phyloP scores from a whole-genome alignment of 2,888 invertebrate species.

The Microctonus hyperodae region DNA sequence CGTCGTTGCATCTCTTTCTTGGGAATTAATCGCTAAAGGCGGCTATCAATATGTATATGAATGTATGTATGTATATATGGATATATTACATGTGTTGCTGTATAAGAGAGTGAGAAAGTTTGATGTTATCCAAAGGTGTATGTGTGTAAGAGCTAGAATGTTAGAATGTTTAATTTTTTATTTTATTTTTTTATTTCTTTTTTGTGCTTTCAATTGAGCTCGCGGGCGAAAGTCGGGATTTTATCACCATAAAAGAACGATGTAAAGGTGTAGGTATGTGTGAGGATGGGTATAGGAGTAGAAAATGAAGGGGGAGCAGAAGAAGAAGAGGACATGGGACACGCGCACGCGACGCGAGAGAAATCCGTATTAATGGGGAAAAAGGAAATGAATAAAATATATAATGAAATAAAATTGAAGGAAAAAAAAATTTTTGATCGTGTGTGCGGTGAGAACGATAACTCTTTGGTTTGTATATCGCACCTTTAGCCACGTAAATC shows the following conservation, averaged over 20 bases:
- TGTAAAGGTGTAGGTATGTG: background rate
- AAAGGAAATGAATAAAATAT: background rate
- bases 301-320: background rate
- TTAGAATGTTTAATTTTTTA: background rate
- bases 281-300: background rate
- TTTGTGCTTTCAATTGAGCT: background rate
- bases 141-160: background rate
- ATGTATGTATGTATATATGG: background rate
- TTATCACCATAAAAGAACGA: no score
- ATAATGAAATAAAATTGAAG: background rate
- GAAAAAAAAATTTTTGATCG: background rate
- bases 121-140: background rate
- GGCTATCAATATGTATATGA: background rate
- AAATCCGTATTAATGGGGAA: constrained; percentile 39
- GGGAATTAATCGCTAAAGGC: constrained; percentile 38
- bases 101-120: background rate
- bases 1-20: constrained; percentile 39
- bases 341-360: constrained; percentile 40
- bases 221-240: background rate
- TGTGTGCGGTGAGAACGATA: constrained; percentile 25
- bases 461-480: constrained; percentile 25
- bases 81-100: no score
- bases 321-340: constrained; percentile 31
- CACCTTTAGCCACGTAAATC: background rate
- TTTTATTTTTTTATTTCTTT: background rate